Evolutionary conservation across 30 jellyfish, hydroid and myxozoan genomes (phyloP).

Genomic region (Turritopsis rubra): DNA sequence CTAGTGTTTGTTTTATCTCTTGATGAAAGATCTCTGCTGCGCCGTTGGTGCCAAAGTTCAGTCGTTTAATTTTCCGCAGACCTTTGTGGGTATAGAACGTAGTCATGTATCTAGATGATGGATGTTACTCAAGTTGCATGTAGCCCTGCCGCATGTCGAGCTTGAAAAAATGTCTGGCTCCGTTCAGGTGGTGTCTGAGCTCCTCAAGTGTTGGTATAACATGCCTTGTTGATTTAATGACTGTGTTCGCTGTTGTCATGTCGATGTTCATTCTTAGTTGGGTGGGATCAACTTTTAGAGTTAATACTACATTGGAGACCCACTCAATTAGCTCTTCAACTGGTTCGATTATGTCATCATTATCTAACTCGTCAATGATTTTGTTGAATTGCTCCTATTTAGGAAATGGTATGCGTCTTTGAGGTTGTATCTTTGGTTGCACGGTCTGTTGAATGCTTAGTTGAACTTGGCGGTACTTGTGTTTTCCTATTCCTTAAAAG

Average conservation of each 20-base stretch:
- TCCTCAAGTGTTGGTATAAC: slow-evolving; percentile 16
- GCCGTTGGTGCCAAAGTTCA: slow-evolving; percentile 20
- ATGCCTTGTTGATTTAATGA: slow-evolving; percentile 8
- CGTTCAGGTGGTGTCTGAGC: slow-evolving; percentile 27
- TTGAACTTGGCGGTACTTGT: slow-evolving; percentile 28
- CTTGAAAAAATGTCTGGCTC: slow-evolving; percentile 9
- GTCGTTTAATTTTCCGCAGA: slow-evolving; percentile 13
- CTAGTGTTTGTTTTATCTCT: slow-evolving; percentile 15
- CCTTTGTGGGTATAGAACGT: slow-evolving; percentile 28
- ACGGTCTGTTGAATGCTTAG: slow-evolving; percentile 22
- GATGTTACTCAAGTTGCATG: slow-evolving; percentile 4
- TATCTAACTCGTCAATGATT: background rate
- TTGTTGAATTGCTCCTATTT: slow-evolving; percentile 6
- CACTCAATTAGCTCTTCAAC: slow-evolving; percentile 5
- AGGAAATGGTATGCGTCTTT: slow-evolving; percentile 5
- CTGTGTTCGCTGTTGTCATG: slow-evolving; percentile 30
- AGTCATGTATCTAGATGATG: slow-evolving; percentile 18
- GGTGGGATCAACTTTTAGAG: slow-evolving; percentile 1
- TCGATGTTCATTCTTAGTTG: slow-evolving; percentile 18
- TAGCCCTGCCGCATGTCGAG: slow-evolving; percentile 10
- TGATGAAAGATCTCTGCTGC: slow-evolving; percentile 20
- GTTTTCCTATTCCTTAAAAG: slow-evolving; percentile 36
- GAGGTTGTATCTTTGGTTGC: slow-evolving; percentile 8
- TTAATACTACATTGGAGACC: background rate
- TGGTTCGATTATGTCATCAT: background rate